Percentiles rank a stretch among this genome's conserved stretches.
phyloP scores from a whole-genome alignment of 2,113 vertebrate genomes.

The Rostratula benghalensis region DNA sequence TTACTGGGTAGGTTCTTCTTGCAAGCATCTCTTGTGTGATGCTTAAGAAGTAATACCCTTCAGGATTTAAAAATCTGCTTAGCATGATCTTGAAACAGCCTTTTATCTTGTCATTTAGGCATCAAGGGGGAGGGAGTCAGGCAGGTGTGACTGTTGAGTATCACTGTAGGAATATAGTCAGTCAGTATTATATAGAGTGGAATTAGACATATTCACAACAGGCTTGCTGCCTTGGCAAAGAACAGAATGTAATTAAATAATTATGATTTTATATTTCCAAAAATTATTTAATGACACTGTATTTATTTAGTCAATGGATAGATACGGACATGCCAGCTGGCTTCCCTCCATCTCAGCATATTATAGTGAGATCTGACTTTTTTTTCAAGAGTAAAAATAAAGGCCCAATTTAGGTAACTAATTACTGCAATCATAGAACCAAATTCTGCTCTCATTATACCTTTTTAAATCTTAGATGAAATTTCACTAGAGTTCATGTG shows the following conservation, averaged over 20 bases:
- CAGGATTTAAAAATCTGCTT: not conserved
- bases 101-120: not conserved
- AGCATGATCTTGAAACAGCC: not conserved
- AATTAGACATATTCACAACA: not conserved
- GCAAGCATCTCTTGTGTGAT: not conserved
- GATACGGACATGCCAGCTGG: slow-evolving; percentile 20
- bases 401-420: slow-evolving; percentile 16
- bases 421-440: slow-evolving; percentile 22
- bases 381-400: slow-evolving; percentile 28
- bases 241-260: slow-evolving; percentile 23
- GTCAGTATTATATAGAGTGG: not conserved
- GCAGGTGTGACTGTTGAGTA: not conserved
- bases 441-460: slow-evolving; percentile 21
- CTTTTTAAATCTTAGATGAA: not conserved
- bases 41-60: not conserved
- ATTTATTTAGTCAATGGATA: slow-evolving; percentile 38
- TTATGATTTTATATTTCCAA: not conserved
- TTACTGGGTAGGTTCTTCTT: not conserved
- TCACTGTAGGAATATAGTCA: not conserved
- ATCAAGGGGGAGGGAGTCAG: not conserved
- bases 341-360: not conserved
- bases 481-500: not conserved
- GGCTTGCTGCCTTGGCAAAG: not conserved
- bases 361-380: not conserved
- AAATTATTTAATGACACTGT: slow-evolving; percentile 15